Evolutionary conservation across 2,888 invertebrate species (phyloP).

Genomic region (Dolichopus griseipennis): DNA sequence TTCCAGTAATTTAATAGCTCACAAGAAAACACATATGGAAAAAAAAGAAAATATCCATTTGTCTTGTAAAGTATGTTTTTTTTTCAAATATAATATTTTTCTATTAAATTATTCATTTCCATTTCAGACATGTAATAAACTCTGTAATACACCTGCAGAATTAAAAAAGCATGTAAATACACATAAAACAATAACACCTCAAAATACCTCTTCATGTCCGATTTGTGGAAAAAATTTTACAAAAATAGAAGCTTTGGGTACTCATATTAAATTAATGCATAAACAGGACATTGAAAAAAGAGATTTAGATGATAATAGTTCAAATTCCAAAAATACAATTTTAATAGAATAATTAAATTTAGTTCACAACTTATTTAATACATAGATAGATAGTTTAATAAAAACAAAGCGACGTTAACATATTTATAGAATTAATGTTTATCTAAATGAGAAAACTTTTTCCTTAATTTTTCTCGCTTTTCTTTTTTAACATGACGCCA

Average conservation of each 20-base stretch:
- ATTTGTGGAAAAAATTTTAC: not conserved
- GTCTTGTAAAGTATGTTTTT: conserved; percentile 26
- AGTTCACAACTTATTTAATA: too few species aligned
- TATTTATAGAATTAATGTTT: conserved; percentile 48
- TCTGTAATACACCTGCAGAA: not conserved
- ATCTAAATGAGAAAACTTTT: conserved; percentile 77
- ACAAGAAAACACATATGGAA: conserved; percentile 35
- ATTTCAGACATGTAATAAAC: not conserved
- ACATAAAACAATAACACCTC: not conserved
- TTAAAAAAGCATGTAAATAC: not conserved
- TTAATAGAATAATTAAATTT: too few species aligned
- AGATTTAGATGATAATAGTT: too few species aligned
- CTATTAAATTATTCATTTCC: not conserved
- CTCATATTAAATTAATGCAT: not conserved
- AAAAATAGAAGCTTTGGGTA: not conserved
- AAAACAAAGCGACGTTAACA: too few species aligned
- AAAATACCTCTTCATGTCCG: not conserved
- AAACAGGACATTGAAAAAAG: not conserved
- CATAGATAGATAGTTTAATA: too few species aligned
- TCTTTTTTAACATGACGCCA: conserved; percentile 85
- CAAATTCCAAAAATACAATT: too few species aligned
- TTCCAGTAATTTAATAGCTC: conserved; percentile 40
- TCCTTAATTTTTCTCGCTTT: conserved; percentile 83
- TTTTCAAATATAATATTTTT: too few species aligned
- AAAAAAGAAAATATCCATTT: conserved; percentile 32